These are phyloP conservation scores for Hippolais icterina DNA, from an alignment of 2,113 vertebrate species.

Conservation along the genomic window DNA sequence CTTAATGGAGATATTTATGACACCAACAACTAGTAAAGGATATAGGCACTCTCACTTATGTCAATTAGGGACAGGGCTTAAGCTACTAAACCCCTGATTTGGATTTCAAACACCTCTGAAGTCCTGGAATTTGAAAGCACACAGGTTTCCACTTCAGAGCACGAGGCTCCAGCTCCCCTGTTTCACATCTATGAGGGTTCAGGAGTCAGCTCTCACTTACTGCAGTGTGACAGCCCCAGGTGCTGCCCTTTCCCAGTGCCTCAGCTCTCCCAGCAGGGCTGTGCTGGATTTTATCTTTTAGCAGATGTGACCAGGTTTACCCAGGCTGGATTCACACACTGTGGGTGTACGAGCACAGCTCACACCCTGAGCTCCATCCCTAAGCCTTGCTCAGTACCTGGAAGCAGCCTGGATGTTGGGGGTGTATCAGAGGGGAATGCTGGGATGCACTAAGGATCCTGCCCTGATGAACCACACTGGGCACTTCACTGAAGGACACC, in stretches of 20 bases:
- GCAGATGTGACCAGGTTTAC: accelerated
- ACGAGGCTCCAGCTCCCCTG: not conserved
- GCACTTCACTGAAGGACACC: not conserved
- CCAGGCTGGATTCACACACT: not conserved
- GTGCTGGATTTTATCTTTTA: not conserved
- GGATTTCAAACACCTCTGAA: not conserved
- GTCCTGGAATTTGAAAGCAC: not conserved
- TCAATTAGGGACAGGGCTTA: not conserved
- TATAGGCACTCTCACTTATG: constrained; percentile 29
- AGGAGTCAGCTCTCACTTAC: not conserved
- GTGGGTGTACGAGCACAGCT: accelerated
- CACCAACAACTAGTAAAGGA: constrained; percentile 53
- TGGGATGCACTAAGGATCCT: not conserved
- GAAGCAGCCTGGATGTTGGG: not conserved
- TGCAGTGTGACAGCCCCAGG: not conserved
- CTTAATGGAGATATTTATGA: constrained; percentile 75
- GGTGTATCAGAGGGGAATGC: not conserved
- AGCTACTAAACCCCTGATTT: not conserved
- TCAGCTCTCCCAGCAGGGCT: not conserved
- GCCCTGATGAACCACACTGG: not conserved
- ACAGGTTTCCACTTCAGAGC: not conserved
- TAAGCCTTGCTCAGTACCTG: not conserved
- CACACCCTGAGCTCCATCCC: not conserved
- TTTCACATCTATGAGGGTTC: accelerated
- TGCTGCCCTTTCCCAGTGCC: not conserved